Percentiles rank a stretch among this genome's conserved stretches.
phyloP scores from a whole-genome alignment of 1,140 invertebrate species.

The Pseudoatta argentina region DNA sequence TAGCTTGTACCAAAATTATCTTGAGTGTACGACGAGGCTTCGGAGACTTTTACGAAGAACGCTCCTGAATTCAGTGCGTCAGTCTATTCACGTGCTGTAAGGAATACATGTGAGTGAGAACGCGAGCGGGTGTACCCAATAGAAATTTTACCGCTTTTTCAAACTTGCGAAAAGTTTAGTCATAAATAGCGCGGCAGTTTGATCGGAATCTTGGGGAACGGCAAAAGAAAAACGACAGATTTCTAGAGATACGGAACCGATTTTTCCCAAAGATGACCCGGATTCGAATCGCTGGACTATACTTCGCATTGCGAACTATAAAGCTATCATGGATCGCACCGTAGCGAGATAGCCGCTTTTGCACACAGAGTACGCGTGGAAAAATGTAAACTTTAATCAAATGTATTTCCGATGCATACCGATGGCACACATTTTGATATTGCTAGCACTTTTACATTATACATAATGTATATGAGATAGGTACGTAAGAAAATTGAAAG shows the following conservation, averaged over 20 bases:
- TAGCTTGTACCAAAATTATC: slow-evolving; percentile 49
- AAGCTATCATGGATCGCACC: slow-evolving; percentile 56
- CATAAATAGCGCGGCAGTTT: slow-evolving; percentile 36
- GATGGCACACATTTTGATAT: background rate
- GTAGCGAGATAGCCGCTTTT: slow-evolving; percentile 37
- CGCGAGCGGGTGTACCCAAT: slow-evolving; percentile 24
- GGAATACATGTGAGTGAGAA: slow-evolving; percentile 50
- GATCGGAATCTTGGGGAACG: background rate
- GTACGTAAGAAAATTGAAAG: background rate
- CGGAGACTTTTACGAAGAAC: slow-evolving; percentile 17
- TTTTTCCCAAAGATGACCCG: slow-evolving; percentile 58
- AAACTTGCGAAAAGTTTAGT: slow-evolving; percentile 49
- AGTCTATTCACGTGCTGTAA: slow-evolving; percentile 8
- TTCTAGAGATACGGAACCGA: slow-evolving; percentile 38
- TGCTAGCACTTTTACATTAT: background rate
- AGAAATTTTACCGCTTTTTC: slow-evolving; percentile 56
- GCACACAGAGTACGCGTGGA: slow-evolving; percentile 33
- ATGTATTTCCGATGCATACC: slow-evolving; percentile 34
- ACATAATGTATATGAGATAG: background rate
- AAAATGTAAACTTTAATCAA: slow-evolving; percentile 52
- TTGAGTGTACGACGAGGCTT: slow-evolving; percentile 45
- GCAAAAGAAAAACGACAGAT: slow-evolving; percentile 51
- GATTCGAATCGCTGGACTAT: slow-evolving; percentile 58
- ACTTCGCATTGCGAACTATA: slow-evolving; percentile 48
- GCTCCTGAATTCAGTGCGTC: slow-evolving; percentile 33